Evolutionary conservation across 2,888 invertebrate genomes (phyloP), one percentile per base, ranked within the genome.

Genomic region (Xanthia togata): DNA sequence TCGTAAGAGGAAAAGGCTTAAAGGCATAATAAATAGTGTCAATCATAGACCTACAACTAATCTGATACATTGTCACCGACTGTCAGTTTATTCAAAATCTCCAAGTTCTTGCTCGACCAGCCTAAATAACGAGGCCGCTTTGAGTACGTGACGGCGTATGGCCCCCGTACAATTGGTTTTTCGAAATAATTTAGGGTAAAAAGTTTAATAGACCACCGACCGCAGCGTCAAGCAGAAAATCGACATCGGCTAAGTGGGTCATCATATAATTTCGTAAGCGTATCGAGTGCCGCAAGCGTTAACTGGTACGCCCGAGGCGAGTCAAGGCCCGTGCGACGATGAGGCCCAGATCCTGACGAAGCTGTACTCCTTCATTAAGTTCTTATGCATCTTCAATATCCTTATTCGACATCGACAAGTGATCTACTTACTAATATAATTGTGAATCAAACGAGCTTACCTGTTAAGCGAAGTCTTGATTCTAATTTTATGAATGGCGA

Each of bases 231-330:
- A 93, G 92, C 92, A 92, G 91, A 91, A 92, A 94, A 96, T 95
- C 92, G 95, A 96, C 96, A 94, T 95, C 94, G 91, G 88, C 93
- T 92, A 95, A 96, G 95, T 96, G 93, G 96, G 96, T 94, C 96
- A 95, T 96, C 95, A 95, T 94, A 95, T 93, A 94, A 96, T 96
- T 96, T 96, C 95, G 95, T 95, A 96, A 96, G 93, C 94, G 93
- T 95, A 96, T 95, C 93, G 95, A 96, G 94, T 95, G 95, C 95
- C 93, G 95, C 95, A 95, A 96, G 95, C 95, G 93, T 95, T 92
- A 94, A 95, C 95, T 95, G 94, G 95, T 95, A 94, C 94, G 94
- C 93, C 90, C 85, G 93, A 93, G 93, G 92, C 95, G 89, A 96
- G 94, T 95, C 96, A 96, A 96, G 96, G 95, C 93, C 93, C 90